Evolutionary conservation across 2,888 invertebrate species (phyloP).

Genomic region (Dolichomitus sp.): DNA sequence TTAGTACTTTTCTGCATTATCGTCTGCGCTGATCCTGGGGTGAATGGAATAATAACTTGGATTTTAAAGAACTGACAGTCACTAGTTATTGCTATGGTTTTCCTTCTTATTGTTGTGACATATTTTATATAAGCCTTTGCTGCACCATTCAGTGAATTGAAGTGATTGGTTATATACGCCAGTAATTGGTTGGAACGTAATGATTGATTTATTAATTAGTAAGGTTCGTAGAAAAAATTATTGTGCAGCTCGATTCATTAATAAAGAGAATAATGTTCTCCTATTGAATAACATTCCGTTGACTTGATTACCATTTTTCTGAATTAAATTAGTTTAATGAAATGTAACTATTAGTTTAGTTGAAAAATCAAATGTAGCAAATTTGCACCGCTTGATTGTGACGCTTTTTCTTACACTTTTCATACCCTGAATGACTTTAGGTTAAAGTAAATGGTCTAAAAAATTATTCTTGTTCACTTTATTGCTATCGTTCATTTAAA

Average conservation of each 20-base stretch:
- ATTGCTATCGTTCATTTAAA: too few species aligned
- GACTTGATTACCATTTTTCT: background rate
- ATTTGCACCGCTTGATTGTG: too few species aligned
- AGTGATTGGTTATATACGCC: background rate
- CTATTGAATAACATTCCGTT: background rate
- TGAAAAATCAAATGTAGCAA: too few species aligned
- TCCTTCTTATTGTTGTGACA: background rate
- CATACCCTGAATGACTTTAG: too few species aligned
- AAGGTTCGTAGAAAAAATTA: background rate
- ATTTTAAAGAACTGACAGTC: background rate
- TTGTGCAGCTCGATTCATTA: background rate
- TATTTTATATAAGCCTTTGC: background rate
- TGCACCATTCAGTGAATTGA: background rate
- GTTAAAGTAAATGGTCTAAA: too few species aligned
- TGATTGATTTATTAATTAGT: constrained; percentile 1
- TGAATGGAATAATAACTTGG: background rate
- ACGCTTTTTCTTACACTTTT: too few species aligned
- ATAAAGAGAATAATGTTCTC: too few species aligned
- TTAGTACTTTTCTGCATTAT: constrained; percentile 5
- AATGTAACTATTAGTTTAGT: background rate
- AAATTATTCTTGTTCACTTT: too few species aligned
- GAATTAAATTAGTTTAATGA: background rate
- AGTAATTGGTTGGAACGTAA: background rate
- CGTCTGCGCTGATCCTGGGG: background rate
- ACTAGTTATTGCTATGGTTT: background rate